These are phyloP conservation scores for Artibeus jamaicensis DNA, from an alignment of 2,797 vertebrate species.

Conservation along the genomic window DNA sequence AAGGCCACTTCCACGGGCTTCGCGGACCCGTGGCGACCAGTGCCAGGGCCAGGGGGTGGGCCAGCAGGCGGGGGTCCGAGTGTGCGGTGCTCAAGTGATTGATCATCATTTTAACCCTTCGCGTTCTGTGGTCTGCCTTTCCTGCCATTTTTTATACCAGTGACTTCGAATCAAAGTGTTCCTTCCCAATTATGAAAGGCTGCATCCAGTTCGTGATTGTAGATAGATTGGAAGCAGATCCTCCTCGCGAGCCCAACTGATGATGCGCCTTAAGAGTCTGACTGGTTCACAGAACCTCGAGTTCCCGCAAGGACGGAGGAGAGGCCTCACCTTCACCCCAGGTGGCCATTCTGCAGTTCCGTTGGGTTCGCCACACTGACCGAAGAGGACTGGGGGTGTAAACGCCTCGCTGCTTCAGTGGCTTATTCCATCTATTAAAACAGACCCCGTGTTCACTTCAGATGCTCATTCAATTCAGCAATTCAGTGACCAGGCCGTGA, in stretches of 20 bases:
- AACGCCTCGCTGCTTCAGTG: neutral
- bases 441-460: neutral
- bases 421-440: neutral
- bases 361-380: neutral
- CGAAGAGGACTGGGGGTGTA: neutral
- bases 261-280: neutral
- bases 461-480: neutral
- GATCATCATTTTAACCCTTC: neutral
- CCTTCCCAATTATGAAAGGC: neutral
- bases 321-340: neutral
- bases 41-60: neutral
- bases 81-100: neutral
- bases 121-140: neutral
- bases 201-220: neutral
- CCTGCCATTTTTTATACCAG: neutral
- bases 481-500: neutral
- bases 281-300: neutral
- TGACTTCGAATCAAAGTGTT: neutral
- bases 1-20: slow-evolving; percentile 21
- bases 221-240: neutral
- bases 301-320: neutral
- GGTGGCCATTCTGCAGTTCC: neutral
- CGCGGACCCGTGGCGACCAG: slow-evolving; percentile 45
- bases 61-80: neutral
- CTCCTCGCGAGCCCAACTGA: neutral